phyloP scores from a whole-genome alignment of 2,113 vertebrate genomes.

The Gallinago jamesoni region DNA sequence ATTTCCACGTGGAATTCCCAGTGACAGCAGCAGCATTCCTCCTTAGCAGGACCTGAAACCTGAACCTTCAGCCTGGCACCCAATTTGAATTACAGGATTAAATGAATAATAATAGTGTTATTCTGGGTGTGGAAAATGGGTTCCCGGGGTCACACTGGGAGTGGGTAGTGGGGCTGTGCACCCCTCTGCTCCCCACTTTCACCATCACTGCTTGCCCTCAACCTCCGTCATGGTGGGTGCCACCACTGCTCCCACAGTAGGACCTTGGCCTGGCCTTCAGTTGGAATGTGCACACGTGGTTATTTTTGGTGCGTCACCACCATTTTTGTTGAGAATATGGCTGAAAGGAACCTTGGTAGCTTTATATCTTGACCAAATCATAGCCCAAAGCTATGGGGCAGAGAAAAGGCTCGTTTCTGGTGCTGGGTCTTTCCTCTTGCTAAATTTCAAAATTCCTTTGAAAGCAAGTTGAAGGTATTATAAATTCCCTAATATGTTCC shows the following conservation, averaged over 20 bases:
- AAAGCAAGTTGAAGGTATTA: not conserved
- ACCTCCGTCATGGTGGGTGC: rapidly evolving
- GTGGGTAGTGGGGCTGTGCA: rapidly evolving
- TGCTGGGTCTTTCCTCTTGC: not conserved
- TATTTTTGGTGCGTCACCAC: not conserved
- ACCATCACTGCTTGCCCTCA: not conserved
- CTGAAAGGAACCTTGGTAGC: not conserved
- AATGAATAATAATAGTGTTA: rapidly evolving
- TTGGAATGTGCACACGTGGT: not conserved
- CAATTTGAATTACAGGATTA: not conserved
- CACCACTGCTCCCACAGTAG: rapidly evolving
- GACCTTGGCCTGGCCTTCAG: not conserved
- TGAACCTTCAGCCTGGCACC: not conserved
- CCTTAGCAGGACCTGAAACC: not conserved
- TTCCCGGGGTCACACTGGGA: rapidly evolving
- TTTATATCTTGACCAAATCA: not conserved
- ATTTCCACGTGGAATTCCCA: not conserved
- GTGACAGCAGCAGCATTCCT: not conserved
- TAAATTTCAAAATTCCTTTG: not conserved
- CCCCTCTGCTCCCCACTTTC: not conserved
- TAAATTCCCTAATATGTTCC: not conserved
- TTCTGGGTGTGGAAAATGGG: not conserved
- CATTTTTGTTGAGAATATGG: not conserved
- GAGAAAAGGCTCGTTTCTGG: not conserved
- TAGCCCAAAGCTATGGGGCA: not conserved